A percentile compares a stretch with the other conserved stretches of the same genome.
Evolutionary conservation across 2,888 invertebrate genomes (phyloP).

Genomic region (Parochlus steinenii): DNA sequence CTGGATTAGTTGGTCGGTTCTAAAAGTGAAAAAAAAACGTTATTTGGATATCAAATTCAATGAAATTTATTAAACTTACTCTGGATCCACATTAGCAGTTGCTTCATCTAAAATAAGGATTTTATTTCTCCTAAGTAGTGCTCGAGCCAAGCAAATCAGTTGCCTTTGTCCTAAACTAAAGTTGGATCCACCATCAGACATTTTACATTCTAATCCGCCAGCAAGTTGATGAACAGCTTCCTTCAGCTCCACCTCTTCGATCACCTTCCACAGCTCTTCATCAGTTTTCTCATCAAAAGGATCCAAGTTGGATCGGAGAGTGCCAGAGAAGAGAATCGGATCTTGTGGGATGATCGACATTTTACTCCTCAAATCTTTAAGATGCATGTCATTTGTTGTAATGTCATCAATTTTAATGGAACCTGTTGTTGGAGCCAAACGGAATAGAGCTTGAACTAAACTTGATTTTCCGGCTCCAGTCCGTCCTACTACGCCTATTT

Average conservation of each 20-base stretch:
- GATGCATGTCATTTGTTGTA: constrained; percentile 29
- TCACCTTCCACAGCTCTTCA: constrained; percentile 45
- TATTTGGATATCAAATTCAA: constrained; percentile 2
- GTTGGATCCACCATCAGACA: constrained; percentile 55
- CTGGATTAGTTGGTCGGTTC: constrained; percentile 62
- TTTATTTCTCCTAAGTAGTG: constrained; percentile 61
- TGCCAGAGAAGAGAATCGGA: constrained; percentile 48
- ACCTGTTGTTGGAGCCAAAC: constrained; percentile 36
- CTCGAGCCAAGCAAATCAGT: constrained; percentile 63
- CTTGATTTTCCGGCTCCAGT: constrained; percentile 45
- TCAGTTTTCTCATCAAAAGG: constrained; percentile 48
- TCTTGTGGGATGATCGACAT: constrained; percentile 60
- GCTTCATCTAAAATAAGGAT: constrained; percentile 81
- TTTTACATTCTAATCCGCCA: constrained; percentile 42
- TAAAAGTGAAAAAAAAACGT: constrained; percentile 6
- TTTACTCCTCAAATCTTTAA: constrained; percentile 43
- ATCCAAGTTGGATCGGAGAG: constrained; percentile 53
- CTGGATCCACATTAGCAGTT: constrained; percentile 78
- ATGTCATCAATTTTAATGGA: constrained; percentile 36
- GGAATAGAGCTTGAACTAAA: constrained; percentile 36
- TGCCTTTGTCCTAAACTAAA: constrained; percentile 69
- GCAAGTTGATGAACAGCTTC: constrained; percentile 39
- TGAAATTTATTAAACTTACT: constrained; percentile 34
- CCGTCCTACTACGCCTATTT: constrained; percentile 44
- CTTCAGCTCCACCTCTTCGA: constrained; percentile 58